phyloP scores from a whole-genome alignment of 2,888 invertebrate genomes.

The Entomobrya proxima region DNA sequence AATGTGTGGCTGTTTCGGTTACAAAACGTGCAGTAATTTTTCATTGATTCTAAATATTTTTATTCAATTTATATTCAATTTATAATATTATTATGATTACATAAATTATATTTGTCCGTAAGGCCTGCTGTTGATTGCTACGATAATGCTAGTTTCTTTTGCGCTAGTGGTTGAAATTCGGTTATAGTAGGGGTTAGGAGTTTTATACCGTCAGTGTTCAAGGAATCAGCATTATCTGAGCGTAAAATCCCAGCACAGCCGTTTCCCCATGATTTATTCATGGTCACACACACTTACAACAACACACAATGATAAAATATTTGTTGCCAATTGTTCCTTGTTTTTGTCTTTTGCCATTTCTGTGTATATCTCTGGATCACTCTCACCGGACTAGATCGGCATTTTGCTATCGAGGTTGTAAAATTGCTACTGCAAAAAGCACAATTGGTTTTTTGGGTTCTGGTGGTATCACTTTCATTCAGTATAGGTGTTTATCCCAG shows the following conservation, averaged over 20 bases:
- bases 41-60: constrained; percentile 19
- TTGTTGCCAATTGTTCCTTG: constrained; percentile 48
- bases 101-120: constrained; percentile 26
- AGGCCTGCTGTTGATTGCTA: constrained; percentile 49
- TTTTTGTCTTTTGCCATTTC: constrained; percentile 17
- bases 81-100: constrained; percentile 9
- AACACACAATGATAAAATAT: constrained; percentile 3
- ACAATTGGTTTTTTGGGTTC: constrained; percentile 50
- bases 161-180: neutral
- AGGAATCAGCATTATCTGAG: too few species aligned
- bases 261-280: constrained; percentile 52
- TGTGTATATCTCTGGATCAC: constrained; percentile 23
- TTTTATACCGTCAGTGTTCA: too few species aligned
- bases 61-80: neutral
- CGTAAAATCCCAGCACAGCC: too few species aligned
- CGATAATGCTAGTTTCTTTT: constrained; percentile 44
- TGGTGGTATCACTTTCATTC: constrained; percentile 57
- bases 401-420: neutral
- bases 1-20: constrained; percentile 37
- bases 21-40: constrained; percentile 25
- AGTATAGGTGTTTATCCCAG: constrained; percentile 52
- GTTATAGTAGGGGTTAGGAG: too few species aligned
- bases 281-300: too few species aligned
- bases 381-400: constrained; percentile 26
- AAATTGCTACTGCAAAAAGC: neutral